phyloP scores from a whole-genome alignment of 92 coral and sea anemone genomes.

The Umimayanthus kanabou region DNA sequence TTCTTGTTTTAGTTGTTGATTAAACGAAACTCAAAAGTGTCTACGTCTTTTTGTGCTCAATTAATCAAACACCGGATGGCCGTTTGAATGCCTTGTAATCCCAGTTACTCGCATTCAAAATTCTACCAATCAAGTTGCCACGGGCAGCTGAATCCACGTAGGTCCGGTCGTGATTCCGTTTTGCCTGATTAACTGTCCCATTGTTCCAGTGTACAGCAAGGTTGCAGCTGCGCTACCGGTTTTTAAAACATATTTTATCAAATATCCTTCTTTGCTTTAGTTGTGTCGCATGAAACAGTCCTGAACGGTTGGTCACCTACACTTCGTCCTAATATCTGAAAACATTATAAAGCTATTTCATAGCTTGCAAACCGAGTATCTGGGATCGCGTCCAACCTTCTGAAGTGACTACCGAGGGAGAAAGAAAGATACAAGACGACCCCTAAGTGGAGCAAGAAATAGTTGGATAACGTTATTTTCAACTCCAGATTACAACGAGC shows the following conservation, averaged over 20 bases:
- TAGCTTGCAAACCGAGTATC: neutral
- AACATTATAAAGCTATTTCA: too few relatives aligned
- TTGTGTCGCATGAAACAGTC: neutral
- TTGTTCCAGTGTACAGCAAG: neutral
- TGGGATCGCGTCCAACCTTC: neutral
- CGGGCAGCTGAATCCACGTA: neutral
- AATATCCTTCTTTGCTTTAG: neutral
- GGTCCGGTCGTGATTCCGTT: neutral
- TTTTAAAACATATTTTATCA: too few relatives aligned
- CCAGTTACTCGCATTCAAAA: too few relatives aligned
- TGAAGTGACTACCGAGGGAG: neutral
- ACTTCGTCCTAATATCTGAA: neutral
- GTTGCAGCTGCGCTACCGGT: neutral
- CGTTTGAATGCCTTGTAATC: too few relatives aligned
- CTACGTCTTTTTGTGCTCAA: too few relatives aligned
- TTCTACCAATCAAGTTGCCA: neutral
- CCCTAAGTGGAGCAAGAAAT: too few relatives aligned
- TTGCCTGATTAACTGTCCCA: neutral
- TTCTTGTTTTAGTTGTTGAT: too few relatives aligned
- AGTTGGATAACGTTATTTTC: too few relatives aligned
- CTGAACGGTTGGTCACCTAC: neutral
- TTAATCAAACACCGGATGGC: too few relatives aligned
- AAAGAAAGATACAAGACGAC: too few relatives aligned
- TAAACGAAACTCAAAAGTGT: too few relatives aligned
- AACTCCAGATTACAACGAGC: neutral